Evolutionary conservation across 37 sponge, comb jelly and placozoan species (phyloP).

Genomic region (Amphimedon queenslandica): DNA sequence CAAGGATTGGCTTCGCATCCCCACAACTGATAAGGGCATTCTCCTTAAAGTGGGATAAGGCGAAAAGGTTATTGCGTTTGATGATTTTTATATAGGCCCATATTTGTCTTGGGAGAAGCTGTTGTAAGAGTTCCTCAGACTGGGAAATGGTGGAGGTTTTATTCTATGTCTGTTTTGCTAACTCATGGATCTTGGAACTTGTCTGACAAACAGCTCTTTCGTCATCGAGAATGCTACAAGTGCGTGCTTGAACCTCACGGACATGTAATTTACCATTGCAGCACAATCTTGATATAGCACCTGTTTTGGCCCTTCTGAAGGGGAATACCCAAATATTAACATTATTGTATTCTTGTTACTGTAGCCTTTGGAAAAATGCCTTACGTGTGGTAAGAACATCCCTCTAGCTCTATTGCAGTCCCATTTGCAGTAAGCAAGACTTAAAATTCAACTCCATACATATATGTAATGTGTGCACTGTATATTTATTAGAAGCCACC

Average conservation of each 20-base stretch:
- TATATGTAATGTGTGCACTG: no score
- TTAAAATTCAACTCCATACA: no score
- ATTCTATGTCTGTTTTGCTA: slow-evolving; percentile 11
- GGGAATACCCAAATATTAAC: not conserved
- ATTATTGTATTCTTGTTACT: not conserved
- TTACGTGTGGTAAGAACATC: slow-evolving; percentile 7
- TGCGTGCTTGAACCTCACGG: slow-evolving; percentile 22
- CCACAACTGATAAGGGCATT: no score
- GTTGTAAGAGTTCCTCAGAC: no score
- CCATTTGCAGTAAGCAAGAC: no score
- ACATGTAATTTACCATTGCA: slow-evolving; percentile 47
- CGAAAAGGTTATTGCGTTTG: no score
- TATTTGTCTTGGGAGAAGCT: no score
- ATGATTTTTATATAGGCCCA: no score
- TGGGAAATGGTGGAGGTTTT: slow-evolving; percentile 15
- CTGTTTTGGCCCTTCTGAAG: slow-evolving; percentile 11
- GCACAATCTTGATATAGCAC: slow-evolving; percentile 20
- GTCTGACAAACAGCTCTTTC: slow-evolving; percentile 4
- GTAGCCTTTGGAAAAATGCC: slow-evolving; percentile 15
- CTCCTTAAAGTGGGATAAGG: no score
- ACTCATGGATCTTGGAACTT: slow-evolving; percentile 19
- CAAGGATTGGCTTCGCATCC: no score
- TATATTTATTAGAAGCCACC: no score
- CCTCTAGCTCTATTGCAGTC: no score
- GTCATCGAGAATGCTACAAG: slow-evolving; percentile 30